phyloP scores from a whole-genome alignment of 2,888 invertebrate species.

The Cephalotes varians region DNA sequence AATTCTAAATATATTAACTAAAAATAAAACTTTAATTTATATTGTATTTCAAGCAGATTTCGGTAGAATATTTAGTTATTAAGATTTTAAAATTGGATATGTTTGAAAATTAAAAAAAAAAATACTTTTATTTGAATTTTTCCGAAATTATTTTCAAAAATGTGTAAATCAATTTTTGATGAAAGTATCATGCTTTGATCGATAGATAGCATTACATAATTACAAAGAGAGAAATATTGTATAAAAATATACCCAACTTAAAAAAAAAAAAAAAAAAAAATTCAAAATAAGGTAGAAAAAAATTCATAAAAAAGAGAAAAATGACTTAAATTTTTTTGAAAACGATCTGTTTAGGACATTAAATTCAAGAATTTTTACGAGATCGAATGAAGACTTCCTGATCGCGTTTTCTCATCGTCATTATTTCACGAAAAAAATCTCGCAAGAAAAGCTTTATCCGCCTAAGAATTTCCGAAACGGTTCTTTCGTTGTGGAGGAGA shows the following conservation, averaged over 20 bases:
- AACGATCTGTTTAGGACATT: not conserved
- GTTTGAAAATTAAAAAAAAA: not conserved
- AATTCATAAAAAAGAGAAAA: not conserved
- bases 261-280: not conserved
- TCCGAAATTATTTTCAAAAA: not conserved
- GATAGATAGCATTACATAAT: not conserved
- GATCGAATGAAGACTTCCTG: not conserved
- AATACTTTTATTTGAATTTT: not conserved
- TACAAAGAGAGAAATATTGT: not conserved
- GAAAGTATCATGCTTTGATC: not conserved
- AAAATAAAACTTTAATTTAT: not conserved
- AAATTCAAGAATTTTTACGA: not conserved
- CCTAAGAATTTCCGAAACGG: constrained; percentile 21
- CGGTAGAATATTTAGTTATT: not conserved
- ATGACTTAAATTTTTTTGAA: not conserved
- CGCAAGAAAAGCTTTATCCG: not conserved
- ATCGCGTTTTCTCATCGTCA: not conserved
- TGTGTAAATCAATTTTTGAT: not conserved
- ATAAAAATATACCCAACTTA: not conserved
- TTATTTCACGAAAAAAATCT: not conserved
- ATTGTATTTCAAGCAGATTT: not conserved
- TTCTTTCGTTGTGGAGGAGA: not conserved
- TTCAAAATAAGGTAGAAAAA: not conserved
- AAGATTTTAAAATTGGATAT: not conserved
- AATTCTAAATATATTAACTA: not conserved